Evolutionary conservation across 2,113 vertebrate species (phyloP).

Genomic region (Lagopus leucura): DNA sequence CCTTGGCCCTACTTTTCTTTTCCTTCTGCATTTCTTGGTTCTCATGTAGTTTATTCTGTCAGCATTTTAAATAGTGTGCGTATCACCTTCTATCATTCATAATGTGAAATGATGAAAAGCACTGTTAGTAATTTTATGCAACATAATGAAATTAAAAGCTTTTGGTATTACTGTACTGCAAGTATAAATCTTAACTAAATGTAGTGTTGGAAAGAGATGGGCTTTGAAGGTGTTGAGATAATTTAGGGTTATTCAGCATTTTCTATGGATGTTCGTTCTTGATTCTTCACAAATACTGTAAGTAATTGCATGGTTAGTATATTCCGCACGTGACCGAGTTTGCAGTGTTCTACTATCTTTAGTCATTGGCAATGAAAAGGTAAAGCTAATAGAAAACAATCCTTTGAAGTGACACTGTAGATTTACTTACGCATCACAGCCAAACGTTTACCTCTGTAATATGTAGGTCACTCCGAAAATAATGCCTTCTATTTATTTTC

Average conservation of each 20-base stretch:
- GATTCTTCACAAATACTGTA: constrained; percentile 27
- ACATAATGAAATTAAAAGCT: constrained; percentile 63
- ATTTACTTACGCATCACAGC: constrained; percentile 9
- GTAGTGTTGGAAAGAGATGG: neutral
- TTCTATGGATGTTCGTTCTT: constrained; percentile 22
- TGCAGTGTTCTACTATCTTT: constrained; percentile 42
- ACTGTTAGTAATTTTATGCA: constrained; percentile 56
- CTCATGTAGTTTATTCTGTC: constrained; percentile 18
- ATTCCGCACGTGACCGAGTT: constrained; percentile 15
- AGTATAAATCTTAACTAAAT: constrained; percentile 61
- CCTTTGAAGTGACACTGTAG: neutral
- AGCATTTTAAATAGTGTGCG: constrained; percentile 18
- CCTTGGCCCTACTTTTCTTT: neutral
- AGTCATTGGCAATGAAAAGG: constrained; percentile 37
- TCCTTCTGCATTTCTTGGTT: neutral
- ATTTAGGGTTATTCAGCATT: constrained; percentile 28
- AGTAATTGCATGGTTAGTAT: constrained; percentile 14
- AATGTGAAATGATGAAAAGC: constrained; percentile 37
- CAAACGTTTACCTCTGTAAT: constrained; percentile 13
- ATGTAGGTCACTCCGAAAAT: neutral
- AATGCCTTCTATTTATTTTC: neutral
- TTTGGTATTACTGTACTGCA: constrained; percentile 14
- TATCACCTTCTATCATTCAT: constrained; percentile 28
- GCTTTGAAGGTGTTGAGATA: constrained; percentile 28
- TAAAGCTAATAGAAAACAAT: constrained; percentile 34